These are phyloP conservation scores for Dicycla oo DNA, from an alignment of 2,888 invertebrate genomes.

Conservation along the genomic window DNA sequence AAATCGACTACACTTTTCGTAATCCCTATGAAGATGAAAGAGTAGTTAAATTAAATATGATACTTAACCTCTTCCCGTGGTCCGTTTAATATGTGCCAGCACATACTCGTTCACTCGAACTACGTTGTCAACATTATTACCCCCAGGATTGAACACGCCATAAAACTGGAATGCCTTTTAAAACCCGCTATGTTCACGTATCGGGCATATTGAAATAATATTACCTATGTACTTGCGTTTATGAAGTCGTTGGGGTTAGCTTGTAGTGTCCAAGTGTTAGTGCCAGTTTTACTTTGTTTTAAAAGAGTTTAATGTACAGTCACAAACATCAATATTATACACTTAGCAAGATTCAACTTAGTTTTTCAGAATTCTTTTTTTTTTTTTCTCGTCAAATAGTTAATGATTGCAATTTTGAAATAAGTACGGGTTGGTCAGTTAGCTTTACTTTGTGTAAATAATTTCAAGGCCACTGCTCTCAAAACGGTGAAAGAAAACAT, in stretches of 20 bases:
- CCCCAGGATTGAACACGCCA: constrained; percentile 68
- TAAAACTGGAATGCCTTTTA: constrained; percentile 74
- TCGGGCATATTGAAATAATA: constrained; percentile 62
- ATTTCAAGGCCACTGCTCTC: no score
- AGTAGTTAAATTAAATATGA: constrained; percentile 51
- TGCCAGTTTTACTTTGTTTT: constrained; percentile 3
- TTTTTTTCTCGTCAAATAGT: no score
- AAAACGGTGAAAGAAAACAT: no score
- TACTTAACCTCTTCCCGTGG: constrained; percentile 28
- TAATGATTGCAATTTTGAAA: background rate
- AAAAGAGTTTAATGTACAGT: background rate
- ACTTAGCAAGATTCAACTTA: background rate
- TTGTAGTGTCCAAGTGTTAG: background rate
- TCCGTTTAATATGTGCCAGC: constrained; percentile 63
- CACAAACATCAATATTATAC: background rate
- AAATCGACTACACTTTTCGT: constrained; percentile 20
- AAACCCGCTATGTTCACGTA: constrained; percentile 69
- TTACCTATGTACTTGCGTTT: constrained; percentile 47
- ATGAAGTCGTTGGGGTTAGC: constrained; percentile 20
- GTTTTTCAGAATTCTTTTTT: no score
- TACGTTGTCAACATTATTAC: constrained; percentile 73
- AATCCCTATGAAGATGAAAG: constrained; percentile 39
- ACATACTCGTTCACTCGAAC: constrained; percentile 63
- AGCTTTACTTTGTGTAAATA: no score
- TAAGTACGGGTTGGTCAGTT: no score